Evolutionary conservation across 2,113 vertebrate genomes (phyloP).

Genomic region (Dasyurus viverrinus): DNA sequence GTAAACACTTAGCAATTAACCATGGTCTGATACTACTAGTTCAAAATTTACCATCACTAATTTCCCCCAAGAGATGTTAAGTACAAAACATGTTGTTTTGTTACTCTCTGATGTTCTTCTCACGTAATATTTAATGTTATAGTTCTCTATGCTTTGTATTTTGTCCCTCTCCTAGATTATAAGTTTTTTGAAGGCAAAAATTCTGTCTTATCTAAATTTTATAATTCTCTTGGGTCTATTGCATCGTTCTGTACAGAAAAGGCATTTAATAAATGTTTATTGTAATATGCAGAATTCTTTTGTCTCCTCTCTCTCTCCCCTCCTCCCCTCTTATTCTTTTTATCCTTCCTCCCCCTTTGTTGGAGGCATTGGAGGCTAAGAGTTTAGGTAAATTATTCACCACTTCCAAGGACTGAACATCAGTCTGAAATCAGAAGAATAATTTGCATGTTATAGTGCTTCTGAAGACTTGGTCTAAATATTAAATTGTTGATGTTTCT

Average conservation of each 20-base stretch:
- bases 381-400: conserved; percentile 29
- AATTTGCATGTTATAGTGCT: neutral
- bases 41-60: neutral
- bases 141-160: neutral
- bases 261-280: neutral
- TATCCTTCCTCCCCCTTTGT: conserved; percentile 19
- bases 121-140: neutral
- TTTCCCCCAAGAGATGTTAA: neutral
- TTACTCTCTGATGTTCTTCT: neutral
- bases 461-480: neutral
- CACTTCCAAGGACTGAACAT: neutral
- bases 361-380: neutral
- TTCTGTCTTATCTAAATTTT: neutral
- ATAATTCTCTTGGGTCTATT: neutral
- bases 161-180: neutral
- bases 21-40: neutral
- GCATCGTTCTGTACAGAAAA: neutral
- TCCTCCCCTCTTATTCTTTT: neutral
- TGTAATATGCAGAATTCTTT: neutral
- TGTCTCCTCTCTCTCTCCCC: no score
- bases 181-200: neutral
- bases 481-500: neutral
- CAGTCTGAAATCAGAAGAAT: neutral
- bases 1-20: neutral
- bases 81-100: neutral